A percentile compares a stretch with the other conserved stretches of the same genome.
These are phyloP conservation scores for Griposia aprilina DNA, from an alignment of 2,888 invertebrate genomes.

Conservation along the genomic window DNA sequence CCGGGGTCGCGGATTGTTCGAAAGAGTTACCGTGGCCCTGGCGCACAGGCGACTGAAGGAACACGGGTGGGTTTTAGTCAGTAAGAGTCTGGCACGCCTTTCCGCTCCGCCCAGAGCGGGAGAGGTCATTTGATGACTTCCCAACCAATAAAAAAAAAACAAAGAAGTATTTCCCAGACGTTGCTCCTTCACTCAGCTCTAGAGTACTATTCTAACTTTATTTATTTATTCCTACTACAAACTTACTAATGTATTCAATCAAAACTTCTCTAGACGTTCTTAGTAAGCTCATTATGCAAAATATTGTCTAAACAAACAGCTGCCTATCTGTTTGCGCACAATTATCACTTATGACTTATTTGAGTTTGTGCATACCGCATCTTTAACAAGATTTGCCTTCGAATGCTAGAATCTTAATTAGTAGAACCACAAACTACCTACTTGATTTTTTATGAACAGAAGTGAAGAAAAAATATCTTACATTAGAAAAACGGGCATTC, in stretches of 20 bases:
- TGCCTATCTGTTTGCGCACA: constrained; percentile 6
- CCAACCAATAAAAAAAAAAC: too few relatives aligned
- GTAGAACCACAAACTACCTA: neutral
- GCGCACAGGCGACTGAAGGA: too few relatives aligned
- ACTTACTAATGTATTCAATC: neutral
- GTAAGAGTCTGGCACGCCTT: too few relatives aligned
- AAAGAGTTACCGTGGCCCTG: too few relatives aligned
- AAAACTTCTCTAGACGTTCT: constrained; percentile 44
- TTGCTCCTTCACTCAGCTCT: neutral
- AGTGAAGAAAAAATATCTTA: neutral
- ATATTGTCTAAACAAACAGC: constrained; percentile 39
- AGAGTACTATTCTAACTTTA: neutral
- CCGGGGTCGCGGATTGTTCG: too few relatives aligned
- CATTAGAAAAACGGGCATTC: too few relatives aligned
- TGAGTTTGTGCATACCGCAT: constrained; percentile 32
- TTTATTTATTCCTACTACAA: neutral
- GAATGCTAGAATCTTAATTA: constrained; percentile 29
- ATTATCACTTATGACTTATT: constrained; percentile 49
- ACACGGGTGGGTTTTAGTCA: too few relatives aligned
- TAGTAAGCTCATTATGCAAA: constrained; percentile 41
- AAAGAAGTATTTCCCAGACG: neutral
- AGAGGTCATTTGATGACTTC: too few relatives aligned
- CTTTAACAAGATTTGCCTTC: constrained; percentile 32
- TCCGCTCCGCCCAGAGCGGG: too few relatives aligned
- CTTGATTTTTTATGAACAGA: constrained; percentile 9